Base-by-base conservation (phyloP, 2,797 vertebrate species). In the Salarias fasciatus region DNA sequence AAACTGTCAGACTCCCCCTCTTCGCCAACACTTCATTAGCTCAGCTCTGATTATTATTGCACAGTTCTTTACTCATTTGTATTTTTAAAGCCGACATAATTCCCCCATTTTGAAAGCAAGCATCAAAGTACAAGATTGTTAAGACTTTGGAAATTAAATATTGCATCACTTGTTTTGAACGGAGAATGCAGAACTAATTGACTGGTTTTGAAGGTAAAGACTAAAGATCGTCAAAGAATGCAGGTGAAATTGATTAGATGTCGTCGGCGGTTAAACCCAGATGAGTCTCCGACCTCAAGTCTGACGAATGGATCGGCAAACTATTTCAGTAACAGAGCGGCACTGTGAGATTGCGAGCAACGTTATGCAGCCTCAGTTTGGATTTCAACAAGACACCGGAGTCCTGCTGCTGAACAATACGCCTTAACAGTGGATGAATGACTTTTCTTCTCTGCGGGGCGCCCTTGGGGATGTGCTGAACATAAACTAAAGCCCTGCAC, bases 401-500 rank as follows among this genome's bases (percentile, higher is more conserved):
- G 41, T 15, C 52, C 12, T 63, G 18, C 57, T 46, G 58, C 44
- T 44, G 43, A 67, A 66, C 52, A 37, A 76, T 75, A 36, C 10
- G 63, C 72, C 57, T 44, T 30, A 40, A 42, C 41, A 60, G 51
- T 71, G 52, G 52, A 74, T 14, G 4, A 68, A 71, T 79, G 52
- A 61, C 71, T 82, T 80, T 66, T 48, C 57, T 57, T 74, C 72
- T 75, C 58, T 52, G 52, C 9, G 56, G 58, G 54, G 33, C 73
- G 79, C 41, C 86, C 79, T 84, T 80, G 62, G 68, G 59, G 52
- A 63, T 53, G 65, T 29, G 15, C 64, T 18, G 42, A 80, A 70
- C 65, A 80, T 75, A 79, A 86, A 86, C 61, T 46, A 52, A 77
- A 75, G 15, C 31, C 44, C 52, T 62, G 13, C 70, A 85, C 83